Percentiles rank a stretch among this genome's conserved stretches.
Conservation (phyloP, 2,113 vertebrate species). For the Aptenodytes patagonicus region DNA sequence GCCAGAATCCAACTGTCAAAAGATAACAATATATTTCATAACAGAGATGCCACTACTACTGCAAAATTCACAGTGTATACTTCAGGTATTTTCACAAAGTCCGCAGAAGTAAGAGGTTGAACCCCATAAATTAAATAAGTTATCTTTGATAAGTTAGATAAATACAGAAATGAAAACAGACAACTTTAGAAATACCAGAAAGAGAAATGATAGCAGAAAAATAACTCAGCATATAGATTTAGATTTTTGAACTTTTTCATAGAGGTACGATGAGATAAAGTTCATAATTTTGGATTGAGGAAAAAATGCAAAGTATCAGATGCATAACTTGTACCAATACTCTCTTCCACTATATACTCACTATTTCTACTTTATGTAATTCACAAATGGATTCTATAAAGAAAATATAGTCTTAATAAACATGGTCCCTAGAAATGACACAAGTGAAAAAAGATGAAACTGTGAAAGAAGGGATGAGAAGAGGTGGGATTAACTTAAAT, state of each 20-base stretch:
- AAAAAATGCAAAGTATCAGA: not conserved
- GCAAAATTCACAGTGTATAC: not conserved
- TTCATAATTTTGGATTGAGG: not conserved
- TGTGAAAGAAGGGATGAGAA: accelerated
- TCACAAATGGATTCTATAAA: not conserved
- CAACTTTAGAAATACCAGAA: not conserved
- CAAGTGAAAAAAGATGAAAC: not conserved
- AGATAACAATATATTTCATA: not conserved
- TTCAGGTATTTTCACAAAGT: not conserved
- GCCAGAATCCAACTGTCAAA: not conserved
- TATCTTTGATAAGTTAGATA: not conserved
- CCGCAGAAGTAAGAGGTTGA: not conserved
- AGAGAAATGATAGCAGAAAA: not conserved
- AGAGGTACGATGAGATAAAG: accelerated
- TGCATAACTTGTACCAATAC: not conserved
- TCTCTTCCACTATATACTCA: not conserved
- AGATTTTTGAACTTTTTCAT: not conserved
- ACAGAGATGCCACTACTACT: not conserved
- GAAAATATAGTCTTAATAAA: not conserved
- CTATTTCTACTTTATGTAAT: not conserved
- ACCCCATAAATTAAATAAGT: not conserved
- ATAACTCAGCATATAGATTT: not conserved
- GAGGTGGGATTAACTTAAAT: not conserved
- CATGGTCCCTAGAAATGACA: not conserved
- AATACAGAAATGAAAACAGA: not conserved